Base-by-base conservation (phyloP, 2,113 vertebrate genomes). In the Callaeas wilsoni region DNA sequence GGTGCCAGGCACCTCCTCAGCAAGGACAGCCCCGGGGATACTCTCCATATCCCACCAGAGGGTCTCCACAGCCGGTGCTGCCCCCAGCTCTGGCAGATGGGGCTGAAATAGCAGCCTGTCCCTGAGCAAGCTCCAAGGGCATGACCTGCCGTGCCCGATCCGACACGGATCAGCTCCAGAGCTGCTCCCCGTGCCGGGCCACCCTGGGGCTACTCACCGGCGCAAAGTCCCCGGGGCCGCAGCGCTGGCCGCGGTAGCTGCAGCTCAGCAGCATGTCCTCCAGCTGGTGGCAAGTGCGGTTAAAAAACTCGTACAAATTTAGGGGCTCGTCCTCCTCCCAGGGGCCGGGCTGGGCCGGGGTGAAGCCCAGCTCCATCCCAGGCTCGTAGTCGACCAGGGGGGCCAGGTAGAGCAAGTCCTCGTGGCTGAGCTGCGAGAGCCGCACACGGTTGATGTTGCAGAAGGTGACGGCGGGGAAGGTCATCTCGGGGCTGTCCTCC, bases 181-280 rank as follows among this genome's bases (percentile, higher is more conserved):
- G 91, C 91, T 9, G 65, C 88, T 84, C 39, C 64, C 82, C 2
- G 1, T 30, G 52, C 67, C 8, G 0, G 64, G 59, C 65, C 12
- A 1, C 62, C 39, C 6, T 1, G 77, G 91, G 53, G 84, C 44
- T 96, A 98, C 98, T 98, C 98, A 99, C 99, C 99, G 98, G 98
- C 20, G 92, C 97, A 85, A 99, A 99, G 97, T 98, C 97, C n/a
- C 98, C 97, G 1, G 98, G 97, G 42, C 98, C 98, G 2, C 99
- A 99, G 18, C 97, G 98, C 35, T 96, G 68, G 52, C 99, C 98
- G 11, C 98, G 98, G 96, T 98, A 99, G 63, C 91, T 97, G 81
- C 99, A 99, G 71, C 98, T 98, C 88, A 99, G 98, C 97, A 99
- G 97, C 98, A 99, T 99, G 65, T 99, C 99, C 35, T 99, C 98